Conservation (phyloP, 2,888 invertebrate genomes). For the Habrosyne pyritoides region DNA sequence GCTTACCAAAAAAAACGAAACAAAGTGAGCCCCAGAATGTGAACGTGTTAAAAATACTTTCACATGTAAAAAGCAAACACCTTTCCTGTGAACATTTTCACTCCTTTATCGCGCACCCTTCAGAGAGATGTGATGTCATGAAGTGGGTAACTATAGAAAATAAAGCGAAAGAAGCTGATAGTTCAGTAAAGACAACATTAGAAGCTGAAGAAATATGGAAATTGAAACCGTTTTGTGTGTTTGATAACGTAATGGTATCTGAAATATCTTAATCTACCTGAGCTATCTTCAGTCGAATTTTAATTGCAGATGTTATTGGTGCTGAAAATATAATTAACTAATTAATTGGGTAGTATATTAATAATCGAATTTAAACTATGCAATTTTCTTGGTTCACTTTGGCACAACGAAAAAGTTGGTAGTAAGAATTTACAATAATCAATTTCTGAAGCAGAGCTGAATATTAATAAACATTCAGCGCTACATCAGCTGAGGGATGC, state of each 20-base stretch:
- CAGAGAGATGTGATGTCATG: slow-evolving; percentile 31
- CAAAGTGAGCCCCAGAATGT: slow-evolving; percentile 27
- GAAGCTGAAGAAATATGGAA: not conserved
- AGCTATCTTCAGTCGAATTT: too few species aligned
- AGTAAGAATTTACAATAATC: too few species aligned
- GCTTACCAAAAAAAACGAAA: slow-evolving; percentile 21
- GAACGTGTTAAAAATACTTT: slow-evolving; percentile 52
- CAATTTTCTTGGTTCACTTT: too few species aligned
- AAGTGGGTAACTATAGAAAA: slow-evolving; percentile 28
- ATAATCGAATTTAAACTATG: too few species aligned
- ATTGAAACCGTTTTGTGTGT: too few species aligned
- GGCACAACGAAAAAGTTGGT: too few species aligned
- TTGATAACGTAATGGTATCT: too few species aligned
- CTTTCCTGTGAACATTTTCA: slow-evolving; percentile 68
- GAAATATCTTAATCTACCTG: too few species aligned
- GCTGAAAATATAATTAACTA: too few species aligned
- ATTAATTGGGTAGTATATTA: too few species aligned
- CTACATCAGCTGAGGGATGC: not conserved
- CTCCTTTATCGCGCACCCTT: slow-evolving; percentile 49
- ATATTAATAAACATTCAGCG: not conserved
- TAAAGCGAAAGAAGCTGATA: slow-evolving; percentile 14
- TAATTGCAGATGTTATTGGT: too few species aligned
- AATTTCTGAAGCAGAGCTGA: not conserved
- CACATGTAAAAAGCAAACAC: slow-evolving; percentile 46
- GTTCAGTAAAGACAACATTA: slow-evolving; percentile 7